Evolutionary conservation across 2,797 vertebrate genomes (phyloP).

Genomic region (Leptatherina wallacei): DNA sequence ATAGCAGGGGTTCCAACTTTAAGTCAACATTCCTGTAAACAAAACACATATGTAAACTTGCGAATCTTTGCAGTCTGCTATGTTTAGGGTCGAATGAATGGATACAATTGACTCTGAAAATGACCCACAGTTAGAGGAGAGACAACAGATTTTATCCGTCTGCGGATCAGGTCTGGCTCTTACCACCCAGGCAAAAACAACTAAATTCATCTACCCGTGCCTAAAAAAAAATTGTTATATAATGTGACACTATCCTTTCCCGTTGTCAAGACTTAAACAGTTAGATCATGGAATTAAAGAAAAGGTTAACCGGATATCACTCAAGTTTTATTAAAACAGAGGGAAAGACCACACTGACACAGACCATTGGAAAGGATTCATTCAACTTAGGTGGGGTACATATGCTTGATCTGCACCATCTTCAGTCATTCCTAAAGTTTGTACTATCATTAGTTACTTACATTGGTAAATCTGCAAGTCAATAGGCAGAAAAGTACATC

Average conservation of each 20-base stretch:
- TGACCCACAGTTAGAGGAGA: not conserved
- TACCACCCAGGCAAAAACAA: not conserved
- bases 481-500: too few relatives aligned
- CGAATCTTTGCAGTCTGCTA: too few relatives aligned
- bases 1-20: not conserved
- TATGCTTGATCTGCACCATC: too few relatives aligned
- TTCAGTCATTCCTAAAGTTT: too few relatives aligned
- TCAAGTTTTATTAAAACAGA: not conserved
- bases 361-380: not conserved
- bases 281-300: too few relatives aligned
- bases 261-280: not conserved
- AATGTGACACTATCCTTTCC: not conserved
- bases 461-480: too few relatives aligned
- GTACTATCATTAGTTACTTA: too few relatives aligned
- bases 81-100: too few relatives aligned
- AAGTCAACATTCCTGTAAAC: too few relatives aligned
- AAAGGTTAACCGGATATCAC: too few relatives aligned
- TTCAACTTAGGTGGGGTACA: not conserved
- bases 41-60: too few relatives aligned
- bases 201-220: not conserved
- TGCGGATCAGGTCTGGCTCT: not conserved
- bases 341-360: not conserved
- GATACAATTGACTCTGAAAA: not conserved
- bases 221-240: not conserved
- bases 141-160: not conserved